Percentiles rank a stretch among this genome's conserved stretches.
These are phyloP conservation scores for Hystrix brachyura DNA, from an alignment of 2,113 vertebrate species.

Conservation along the genomic window DNA sequence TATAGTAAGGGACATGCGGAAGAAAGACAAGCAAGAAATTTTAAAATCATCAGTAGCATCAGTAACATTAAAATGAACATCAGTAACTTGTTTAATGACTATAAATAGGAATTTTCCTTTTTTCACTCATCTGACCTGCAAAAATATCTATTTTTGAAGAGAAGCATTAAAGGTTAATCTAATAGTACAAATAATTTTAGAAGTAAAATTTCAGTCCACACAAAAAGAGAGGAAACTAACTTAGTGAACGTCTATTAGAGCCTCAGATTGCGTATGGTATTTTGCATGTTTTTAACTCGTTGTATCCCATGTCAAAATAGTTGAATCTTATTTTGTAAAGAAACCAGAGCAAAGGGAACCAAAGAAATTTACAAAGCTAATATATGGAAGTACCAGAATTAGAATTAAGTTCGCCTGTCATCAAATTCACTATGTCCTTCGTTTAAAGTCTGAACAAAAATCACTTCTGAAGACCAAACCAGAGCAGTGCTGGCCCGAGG, in stretches of 20 bases:
- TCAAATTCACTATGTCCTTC: neutral
- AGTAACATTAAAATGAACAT: constrained; percentile 21
- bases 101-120: neutral
- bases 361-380: neutral
- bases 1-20: neutral
- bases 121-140: neutral
- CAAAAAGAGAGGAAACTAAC: neutral
- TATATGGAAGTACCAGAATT: neutral
- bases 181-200: neutral
- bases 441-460: constrained; percentile 40
- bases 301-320: neutral
- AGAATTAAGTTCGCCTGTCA: neutral
- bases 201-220: neutral
- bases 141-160: neutral
- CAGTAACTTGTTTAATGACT: neutral
- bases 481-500: neutral
- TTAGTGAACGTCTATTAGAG: neutral
- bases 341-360: neutral
- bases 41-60: neutral
- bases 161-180: neutral
- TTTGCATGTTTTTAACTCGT: neutral
- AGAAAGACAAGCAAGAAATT: neutral
- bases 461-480: constrained; percentile 21
- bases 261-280: fast-evolving
- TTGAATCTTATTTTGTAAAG: neutral